Base-by-base conservation (phyloP, 2,888 invertebrate species). In the Leucania comma region DNA sequence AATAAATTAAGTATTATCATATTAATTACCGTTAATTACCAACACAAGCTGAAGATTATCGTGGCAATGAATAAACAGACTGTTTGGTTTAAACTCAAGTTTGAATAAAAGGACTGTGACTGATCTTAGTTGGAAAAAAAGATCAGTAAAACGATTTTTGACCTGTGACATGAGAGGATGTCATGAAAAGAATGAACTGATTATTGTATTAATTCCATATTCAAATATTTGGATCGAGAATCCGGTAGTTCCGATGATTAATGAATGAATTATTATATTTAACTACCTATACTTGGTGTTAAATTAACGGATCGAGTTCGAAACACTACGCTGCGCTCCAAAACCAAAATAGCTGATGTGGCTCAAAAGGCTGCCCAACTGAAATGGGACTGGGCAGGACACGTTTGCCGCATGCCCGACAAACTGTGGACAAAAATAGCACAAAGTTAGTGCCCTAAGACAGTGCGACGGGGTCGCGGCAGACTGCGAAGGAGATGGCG, bases 1-100 rank as follows among this genome's bases (percentile, higher is more conserved):
- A 73, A 79, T 79, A 79, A 53, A 75, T 75, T 73, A 51, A 53
- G 48, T 29, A 22, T 73, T 75, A 79, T 75, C 79, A 46, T 63
- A 42, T 54, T 54, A 59, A 73, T 57, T 72, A 70, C 51, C 24
- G 8, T 73, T 77, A 60, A 73, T 71, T 78, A 61, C 50, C 17
- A 24, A 78, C 57, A 53, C 74, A 72, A 42, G 64, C 79, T 53
- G 14, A 22, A 75, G 74, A 75, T 75, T 53, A 75, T 53, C 73
- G 32, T 79, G 12, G 32, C 20, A 38, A 48, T 74, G 73, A 73
- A 58, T 62, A 32, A 32, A 12, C 17, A 14, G 12, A 38, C 22
- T 79, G 74, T 75, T 78, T 0, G 17, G 48, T 50, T 50, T 32
- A 42, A 60, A 35, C 32, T 17, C 1, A 5, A 42, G 60, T 1